Base-by-base conservation (phyloP, 1,140 invertebrate genomes). In the Planococcus citri region DNA sequence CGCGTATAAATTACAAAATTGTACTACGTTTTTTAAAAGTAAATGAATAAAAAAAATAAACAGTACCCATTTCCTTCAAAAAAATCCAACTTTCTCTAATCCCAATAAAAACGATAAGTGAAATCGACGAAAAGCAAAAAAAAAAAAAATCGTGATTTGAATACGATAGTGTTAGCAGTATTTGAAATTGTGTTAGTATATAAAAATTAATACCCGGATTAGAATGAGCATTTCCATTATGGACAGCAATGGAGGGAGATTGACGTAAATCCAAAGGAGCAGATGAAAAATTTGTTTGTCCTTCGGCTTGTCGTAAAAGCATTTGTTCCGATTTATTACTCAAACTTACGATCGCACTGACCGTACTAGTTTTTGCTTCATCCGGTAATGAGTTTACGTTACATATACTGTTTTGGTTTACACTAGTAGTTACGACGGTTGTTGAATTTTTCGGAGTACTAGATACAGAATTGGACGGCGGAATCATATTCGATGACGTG, bases 171-270 rank as follows among this genome's bases (percentile, higher is more conserved):
- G n/a, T n/a, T n/a, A n/a, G n/a, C n/a, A n/a, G n/a, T n/a, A n/a
- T n/a, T n/a, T n/a, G n/a, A n/a, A n/a, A n/a, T n/a, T n/a, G n/a
- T n/a, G n/a, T n/a, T n/a, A n/a, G n/a, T n/a, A n/a, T n/a, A n/a
- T n/a, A n/a, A n/a, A n/a, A n/a, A 33, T 33, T 38, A 38, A 57
- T 27, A 68, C 68, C 64, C 69, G 70, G 70, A 71, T 71, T 71
- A 68, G 70, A 71, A 71, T 71, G 70, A 68, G 70, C 33, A 37
- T 38, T 71, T 29, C 25, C 41, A 51, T 51, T 51, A 20, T 51
- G 41, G 17, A 17, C 4, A 20, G 17, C 41, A 51, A 51, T 51
- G 17, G 41, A 51, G 2, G 41, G 41, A 2, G 41, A 51, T 3
- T 51, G 41, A 20, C 41, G 41, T 51, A 51, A 51, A 51, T 51